Evolutionary conservation across 2,797 vertebrate species (phyloP).

Genomic region (Trachops cirrhosus): DNA sequence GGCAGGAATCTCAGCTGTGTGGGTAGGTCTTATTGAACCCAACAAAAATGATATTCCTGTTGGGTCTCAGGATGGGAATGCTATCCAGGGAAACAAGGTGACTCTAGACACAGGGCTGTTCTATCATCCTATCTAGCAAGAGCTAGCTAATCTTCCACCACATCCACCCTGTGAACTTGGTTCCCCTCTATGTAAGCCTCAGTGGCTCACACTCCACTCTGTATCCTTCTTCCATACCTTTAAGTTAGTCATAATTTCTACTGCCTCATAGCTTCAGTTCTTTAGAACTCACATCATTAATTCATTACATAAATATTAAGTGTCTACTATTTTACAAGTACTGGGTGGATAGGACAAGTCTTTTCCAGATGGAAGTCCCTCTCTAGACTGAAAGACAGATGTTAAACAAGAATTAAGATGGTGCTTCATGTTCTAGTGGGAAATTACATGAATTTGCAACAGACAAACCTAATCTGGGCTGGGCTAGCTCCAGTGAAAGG

Average conservation of each 20-base stretch:
- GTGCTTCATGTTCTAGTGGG: background rate
- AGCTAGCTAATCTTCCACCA: background rate
- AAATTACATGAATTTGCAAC: background rate
- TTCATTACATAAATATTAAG: conserved; percentile 9
- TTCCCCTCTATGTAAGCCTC: background rate
- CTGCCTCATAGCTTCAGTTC: background rate
- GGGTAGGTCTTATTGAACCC: background rate
- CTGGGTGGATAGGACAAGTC: background rate
- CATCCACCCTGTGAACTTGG: background rate
- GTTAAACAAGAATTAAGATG: background rate
- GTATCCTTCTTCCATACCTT: background rate
- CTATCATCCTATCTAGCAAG: background rate
- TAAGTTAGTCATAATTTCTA: background rate
- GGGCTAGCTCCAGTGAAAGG: conserved; percentile 23
- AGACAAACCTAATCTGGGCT: conserved; percentile 24
- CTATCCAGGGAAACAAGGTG: background rate
- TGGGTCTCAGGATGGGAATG: background rate
- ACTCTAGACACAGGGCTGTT: background rate
- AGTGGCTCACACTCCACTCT: background rate
- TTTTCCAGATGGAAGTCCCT: conserved; percentile 14
- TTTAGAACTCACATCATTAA: background rate
- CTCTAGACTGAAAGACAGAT: conserved; percentile 5
- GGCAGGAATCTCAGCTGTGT: background rate
- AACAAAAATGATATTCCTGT: background rate
- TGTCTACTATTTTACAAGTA: conserved; percentile 2